phyloP scores from a whole-genome alignment of 2,113 vertebrate genomes.

The Bubo blakistoni region DNA sequence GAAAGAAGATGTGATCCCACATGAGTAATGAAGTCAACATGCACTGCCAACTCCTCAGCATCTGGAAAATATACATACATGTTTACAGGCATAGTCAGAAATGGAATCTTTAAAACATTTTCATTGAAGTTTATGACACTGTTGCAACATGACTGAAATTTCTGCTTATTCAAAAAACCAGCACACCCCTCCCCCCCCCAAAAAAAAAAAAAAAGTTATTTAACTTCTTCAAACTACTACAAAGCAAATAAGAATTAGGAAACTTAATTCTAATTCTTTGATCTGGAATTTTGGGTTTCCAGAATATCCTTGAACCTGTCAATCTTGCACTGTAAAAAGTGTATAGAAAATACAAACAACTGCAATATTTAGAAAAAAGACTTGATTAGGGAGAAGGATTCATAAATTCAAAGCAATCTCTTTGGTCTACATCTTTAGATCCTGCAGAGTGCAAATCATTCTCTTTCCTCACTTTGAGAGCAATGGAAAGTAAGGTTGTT shows the following conservation, averaged over 20 bases:
- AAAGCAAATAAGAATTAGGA: not conserved
- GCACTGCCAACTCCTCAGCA: not conserved
- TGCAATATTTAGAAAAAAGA: not conserved
- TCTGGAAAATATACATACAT: not conserved
- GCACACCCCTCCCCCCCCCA: fast-evolving
- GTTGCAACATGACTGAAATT: not conserved
- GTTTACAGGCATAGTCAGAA: not conserved
- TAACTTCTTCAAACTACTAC: not conserved
- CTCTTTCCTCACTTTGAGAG: not conserved
- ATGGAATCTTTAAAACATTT: not conserved
- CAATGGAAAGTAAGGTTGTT: not conserved
- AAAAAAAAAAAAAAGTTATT: not conserved
- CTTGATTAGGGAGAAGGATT: fast-evolving
- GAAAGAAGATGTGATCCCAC: not conserved
- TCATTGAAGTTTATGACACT: not conserved
- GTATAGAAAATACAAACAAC: not conserved
- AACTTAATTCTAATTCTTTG: not conserved
- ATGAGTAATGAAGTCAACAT: not conserved
- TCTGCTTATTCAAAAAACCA: not conserved
- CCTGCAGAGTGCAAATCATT: not conserved
- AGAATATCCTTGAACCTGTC: not conserved
- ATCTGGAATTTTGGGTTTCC: not conserved
- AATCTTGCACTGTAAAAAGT: not conserved
- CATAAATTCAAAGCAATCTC: not conserved
- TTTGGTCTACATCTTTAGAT: not conserved